Conservation (phyloP, 1,140 invertebrate species). For the Elymnias hypermnestra region DNA sequence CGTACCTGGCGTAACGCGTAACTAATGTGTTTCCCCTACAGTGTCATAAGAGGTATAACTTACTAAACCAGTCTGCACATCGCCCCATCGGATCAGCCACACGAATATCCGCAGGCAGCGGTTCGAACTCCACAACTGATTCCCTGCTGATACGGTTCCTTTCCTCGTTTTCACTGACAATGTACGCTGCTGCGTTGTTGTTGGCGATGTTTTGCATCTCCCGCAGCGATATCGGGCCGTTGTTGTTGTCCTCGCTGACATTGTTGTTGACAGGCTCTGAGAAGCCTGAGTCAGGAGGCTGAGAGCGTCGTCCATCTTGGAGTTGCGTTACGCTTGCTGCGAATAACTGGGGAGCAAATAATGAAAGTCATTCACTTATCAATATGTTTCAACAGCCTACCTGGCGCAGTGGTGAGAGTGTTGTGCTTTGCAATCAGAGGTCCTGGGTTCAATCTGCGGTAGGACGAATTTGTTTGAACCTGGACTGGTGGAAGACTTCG, state of each 20-base stretch:
- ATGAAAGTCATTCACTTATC: no score
- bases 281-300: slow-evolving; percentile 60
- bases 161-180: slow-evolving; percentile 65
- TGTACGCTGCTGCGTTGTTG: slow-evolving; percentile 74
- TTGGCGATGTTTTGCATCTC: slow-evolving; percentile 76
- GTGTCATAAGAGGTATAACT: slow-evolving; percentile 28
- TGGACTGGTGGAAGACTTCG: no score
- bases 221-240: slow-evolving; percentile 71
- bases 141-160: slow-evolving; percentile 57
- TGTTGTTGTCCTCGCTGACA: slow-evolving; percentile 72
- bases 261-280: slow-evolving; percentile 66
- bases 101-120: slow-evolving; percentile 43
- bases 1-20: no score
- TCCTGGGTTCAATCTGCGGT: no score
- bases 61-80: slow-evolving; percentile 63
- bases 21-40: no score
- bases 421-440: no score
- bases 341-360: no score
- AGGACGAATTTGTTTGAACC: no score
- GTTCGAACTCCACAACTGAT: slow-evolving; percentile 64
- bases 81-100: slow-evolving; percentile 51
- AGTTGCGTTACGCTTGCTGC: slow-evolving; percentile 50
- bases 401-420: no score
- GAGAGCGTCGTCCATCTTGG: slow-evolving; percentile 48
- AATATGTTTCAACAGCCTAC: no score